These are phyloP conservation scores for Bombus difficillimus DNA, from an alignment of 1,140 invertebrate species.

Conservation along the genomic window DNA sequence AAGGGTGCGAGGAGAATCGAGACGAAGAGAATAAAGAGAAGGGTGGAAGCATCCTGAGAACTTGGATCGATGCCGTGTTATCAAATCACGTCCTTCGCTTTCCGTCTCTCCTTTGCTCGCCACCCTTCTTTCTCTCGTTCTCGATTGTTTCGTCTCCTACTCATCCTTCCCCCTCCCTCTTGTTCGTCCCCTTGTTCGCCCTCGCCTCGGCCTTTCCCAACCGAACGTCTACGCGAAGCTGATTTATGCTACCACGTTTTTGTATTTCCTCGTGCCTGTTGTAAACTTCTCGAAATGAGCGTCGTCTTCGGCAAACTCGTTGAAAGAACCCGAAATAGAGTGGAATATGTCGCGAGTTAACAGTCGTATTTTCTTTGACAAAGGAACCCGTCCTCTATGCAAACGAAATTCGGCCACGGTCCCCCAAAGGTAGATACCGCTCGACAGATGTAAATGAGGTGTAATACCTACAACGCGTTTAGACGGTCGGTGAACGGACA, in stretches of 20 bases:
- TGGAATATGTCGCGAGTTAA: background rate
- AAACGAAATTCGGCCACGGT: conserved; percentile 7
- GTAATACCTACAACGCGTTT: background rate
- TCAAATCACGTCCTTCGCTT: conserved; percentile 65
- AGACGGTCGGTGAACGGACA: background rate
- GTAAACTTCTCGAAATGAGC: background rate
- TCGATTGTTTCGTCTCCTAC: conserved; percentile 33
- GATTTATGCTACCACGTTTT: background rate
- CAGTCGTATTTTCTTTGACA: background rate
- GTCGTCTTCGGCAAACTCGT: background rate
- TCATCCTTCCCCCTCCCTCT: background rate
- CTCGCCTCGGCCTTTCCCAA: background rate
- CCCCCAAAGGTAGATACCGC: background rate
- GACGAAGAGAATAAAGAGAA: conserved; percentile 54
- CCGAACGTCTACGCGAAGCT: background rate
- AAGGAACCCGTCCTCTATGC: background rate
- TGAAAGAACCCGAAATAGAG: background rate
- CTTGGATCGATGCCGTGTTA: conserved; percentile 68
- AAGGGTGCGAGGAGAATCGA: conserved; percentile 10
- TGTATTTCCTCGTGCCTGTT: background rate
- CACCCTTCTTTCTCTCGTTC: conserved; percentile 13
- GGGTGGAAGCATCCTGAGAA: conserved; percentile 60
- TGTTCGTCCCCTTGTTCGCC: background rate
- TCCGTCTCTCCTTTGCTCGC: conserved; percentile 4
- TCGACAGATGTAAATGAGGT: conserved; percentile 23